Evolutionary conservation across 2,888 invertebrate species (phyloP), one percentile per base, ranked within the genome.

Genomic region (Pammene fasciana): DNA sequence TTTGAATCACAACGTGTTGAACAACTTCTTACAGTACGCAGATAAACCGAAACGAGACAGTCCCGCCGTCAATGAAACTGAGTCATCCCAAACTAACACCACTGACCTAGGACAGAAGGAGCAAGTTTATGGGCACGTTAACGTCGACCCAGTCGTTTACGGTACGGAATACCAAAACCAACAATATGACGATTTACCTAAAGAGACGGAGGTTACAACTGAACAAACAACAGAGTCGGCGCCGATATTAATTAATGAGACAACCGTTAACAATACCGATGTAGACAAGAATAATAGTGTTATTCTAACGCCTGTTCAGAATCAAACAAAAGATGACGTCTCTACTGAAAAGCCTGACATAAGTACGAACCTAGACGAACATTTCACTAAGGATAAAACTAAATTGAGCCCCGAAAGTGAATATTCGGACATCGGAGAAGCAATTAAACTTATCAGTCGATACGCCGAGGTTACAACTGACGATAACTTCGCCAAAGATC

Each of bases 381-480:
- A 81, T 66, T 74, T 82, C 62, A 86, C 85, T 70, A 86, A 86
- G 75, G 80, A 83, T 70, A 77, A 84, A 75, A 84, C 80, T 66
- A 92, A 92, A 82, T 81, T 92, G 38, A 91, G 86, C 72, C 92
- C 92, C 52, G 92, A 92, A 82, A 89, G 84, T 68, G 92, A 92
- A 76, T 92, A 91, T 72, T 87, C 90, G 16, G 90, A 92, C 72
- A 91, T 92, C 61, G 92, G 92, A 71, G 92, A 92, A 82, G 92
- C 92, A 72, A 92, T 92, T 65, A 92, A 92, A 81, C 77, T 92
- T 60, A 92, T 92, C 75, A 92, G 92, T 76, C 85, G 92, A 72
- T 92, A 90, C 77, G 92, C 92, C 46, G 92, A 92, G 81, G 92
- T 92, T 48, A 91, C 91, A 38, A 92, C 92, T 45, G 92, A 92